Base-by-base conservation (phyloP, 2,888 invertebrate species). In the Tuberolachnus salignus region DNA sequence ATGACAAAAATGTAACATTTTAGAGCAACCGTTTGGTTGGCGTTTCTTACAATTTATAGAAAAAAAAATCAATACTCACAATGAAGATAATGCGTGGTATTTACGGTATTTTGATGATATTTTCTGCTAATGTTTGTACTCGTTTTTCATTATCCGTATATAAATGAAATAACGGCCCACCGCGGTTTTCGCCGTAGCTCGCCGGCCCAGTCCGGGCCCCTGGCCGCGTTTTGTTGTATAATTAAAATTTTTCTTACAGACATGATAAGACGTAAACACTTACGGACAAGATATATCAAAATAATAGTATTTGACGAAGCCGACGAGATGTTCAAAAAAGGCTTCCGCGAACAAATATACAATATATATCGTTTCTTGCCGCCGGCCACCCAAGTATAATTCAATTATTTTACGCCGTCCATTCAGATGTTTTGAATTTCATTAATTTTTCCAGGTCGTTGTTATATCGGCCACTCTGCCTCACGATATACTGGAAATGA, bases 261-360 rank as follows among this genome's bases (percentile, higher is more conserved):
- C 84, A 97, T 97, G 96, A 97, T 97, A 82, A 89, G 94, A 81
- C 88, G 92, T 81, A 87, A 95, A 83, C 94, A 94, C 72, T 87
- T 97, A 42, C 88, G 96, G 82, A 97, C 96, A 10, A 89, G 98
- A 83, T 92, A 95, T 1, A 97, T 99, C 46, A 98, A 96, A 87
- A 95, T 98, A 94, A 87, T 99, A 81, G 95, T 99, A 3, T 89
- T 99, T 80, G 98, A 99, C 85, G 99, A 99, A 88, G 98, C 98
- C 26, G 99, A 99, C 86, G 99, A 99, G 87, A 99, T 99, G 98
- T 88, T 99, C 82, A 98, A 98, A 86, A 98, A 98, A 87, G 98
- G 98, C 44, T 99, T 98, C 86, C 99, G 98, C 85, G 98, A 99
- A 86, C 99, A 99, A 87, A 98, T 99, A 82, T 99, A 99, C 86